phyloP scores from a whole-genome alignment of 2,113 vertebrate species.

The Pagrus major region DNA sequence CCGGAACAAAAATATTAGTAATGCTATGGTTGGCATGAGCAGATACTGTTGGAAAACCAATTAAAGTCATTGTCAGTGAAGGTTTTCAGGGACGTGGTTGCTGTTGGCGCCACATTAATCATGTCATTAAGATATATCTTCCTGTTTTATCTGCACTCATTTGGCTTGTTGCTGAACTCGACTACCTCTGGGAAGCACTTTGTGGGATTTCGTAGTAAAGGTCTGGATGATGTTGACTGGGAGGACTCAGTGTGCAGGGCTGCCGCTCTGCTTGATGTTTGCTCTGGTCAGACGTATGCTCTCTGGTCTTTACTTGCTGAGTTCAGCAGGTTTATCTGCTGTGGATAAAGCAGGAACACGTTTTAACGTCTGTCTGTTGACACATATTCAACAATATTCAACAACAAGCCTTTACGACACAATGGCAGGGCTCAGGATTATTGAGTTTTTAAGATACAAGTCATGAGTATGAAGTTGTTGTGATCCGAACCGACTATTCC shows the following conservation, averaged over 20 bases:
- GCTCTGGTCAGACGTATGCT: constrained; percentile 13
- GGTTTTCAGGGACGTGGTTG: not conserved
- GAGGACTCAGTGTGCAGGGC: constrained; percentile 5
- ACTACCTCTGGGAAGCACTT: not conserved
- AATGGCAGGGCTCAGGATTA: not conserved
- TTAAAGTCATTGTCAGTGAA: not conserved
- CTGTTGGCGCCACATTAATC: not conserved
- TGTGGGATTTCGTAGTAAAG: not conserved
- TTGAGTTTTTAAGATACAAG: not conserved
- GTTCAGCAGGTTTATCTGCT: constrained; percentile 46
- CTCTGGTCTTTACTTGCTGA: not conserved
- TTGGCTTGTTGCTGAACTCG: constrained; percentile 13
- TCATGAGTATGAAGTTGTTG: not conserved
- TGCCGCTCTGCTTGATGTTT: constrained; percentile 46
- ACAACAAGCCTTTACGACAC: not conserved
- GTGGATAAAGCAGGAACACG: too few relatives aligned
- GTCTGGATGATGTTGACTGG: not conserved
- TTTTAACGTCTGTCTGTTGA: too few relatives aligned
- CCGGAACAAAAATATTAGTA: not conserved
- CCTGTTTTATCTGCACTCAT: not conserved
- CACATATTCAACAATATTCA: not conserved
- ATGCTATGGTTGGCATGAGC: not conserved
- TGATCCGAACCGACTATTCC: not conserved
- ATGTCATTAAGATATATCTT: not conserved
- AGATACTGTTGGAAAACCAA: not conserved